Conservation (phyloP, 2,888 invertebrate genomes). For the Tholera decimalis region DNA sequence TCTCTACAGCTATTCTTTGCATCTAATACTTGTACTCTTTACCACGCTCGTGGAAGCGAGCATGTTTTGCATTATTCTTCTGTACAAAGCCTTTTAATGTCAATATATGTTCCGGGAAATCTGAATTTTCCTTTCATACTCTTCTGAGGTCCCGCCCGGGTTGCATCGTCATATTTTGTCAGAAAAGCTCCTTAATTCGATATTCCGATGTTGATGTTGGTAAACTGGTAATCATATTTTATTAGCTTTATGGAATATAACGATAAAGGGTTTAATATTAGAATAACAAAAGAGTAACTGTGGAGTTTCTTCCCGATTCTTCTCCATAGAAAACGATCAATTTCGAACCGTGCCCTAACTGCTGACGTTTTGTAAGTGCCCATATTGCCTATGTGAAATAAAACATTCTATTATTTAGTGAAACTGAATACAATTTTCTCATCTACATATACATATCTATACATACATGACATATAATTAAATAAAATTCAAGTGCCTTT, state of each 20-base stretch:
- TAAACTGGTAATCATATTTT: conserved; percentile 24
- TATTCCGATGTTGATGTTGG: conserved; percentile 38
- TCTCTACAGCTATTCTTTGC: conserved; percentile 42
- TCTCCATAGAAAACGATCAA: no score
- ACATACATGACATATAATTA: no score
- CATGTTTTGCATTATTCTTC: conserved; percentile 61
- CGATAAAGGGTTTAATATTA: conserved; percentile 18
- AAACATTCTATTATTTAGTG: no score
- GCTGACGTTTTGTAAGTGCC: no score
- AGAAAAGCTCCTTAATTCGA: conserved; percentile 40
- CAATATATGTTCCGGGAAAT: conserved; percentile 61
- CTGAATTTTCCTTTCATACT: conserved; percentile 56
- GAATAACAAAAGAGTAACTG: neutral
- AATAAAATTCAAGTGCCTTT: no score
- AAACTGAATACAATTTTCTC: neutral
- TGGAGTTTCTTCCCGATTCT: no score
- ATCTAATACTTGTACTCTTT: conserved; percentile 44
- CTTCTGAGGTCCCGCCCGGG: conserved; percentile 55
- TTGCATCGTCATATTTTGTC: conserved; percentile 46
- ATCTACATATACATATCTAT: no score
- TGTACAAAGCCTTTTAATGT: conserved; percentile 64
- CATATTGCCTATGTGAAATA: no score
- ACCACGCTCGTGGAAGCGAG: conserved; percentile 46
- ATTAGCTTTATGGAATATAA: conserved; percentile 21
- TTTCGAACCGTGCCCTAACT: no score